Percentiles rank a stretch among this genome's conserved stretches.
Conservation (phyloP, 2,888 invertebrate species). For the Drosophila quinaria region DNA sequence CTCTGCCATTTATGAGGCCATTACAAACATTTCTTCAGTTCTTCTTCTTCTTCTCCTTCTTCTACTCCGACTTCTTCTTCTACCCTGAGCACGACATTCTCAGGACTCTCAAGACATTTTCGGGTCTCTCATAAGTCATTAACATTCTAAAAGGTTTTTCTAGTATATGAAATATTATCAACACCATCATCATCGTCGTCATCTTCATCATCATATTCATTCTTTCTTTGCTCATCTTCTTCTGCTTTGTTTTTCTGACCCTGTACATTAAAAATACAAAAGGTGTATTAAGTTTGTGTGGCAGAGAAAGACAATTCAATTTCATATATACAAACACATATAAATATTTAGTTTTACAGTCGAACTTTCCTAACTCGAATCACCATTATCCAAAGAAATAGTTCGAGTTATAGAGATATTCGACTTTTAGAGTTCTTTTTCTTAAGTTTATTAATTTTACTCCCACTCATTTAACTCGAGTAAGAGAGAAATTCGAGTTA, state of each 20-base stretch:
- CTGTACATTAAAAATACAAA: not conserved
- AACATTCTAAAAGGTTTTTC: conserved; percentile 79
- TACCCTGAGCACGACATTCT: conserved; percentile 44
- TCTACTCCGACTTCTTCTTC: not conserved
- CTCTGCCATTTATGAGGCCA: conserved; percentile 67
- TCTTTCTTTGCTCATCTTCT: conserved; percentile 11
- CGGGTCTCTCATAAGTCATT: conserved; percentile 72
- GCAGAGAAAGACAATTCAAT: no score
- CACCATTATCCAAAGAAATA: no score
- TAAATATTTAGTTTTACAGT: no score
- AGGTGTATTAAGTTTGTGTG: no score
- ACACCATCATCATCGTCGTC: conserved; percentile 22
- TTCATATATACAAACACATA: no score
- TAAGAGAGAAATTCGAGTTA: no score
- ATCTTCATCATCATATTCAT: conserved; percentile 4
- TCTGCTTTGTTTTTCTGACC: not conserved
- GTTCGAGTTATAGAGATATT: no score
- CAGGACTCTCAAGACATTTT: conserved; percentile 59
- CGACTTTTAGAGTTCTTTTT: no score
- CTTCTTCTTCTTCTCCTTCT: conserved; percentile 15
- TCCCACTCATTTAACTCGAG: no score
- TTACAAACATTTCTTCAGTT: conserved; percentile 56
- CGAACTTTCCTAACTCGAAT: no score
- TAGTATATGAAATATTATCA: conserved; percentile 64
- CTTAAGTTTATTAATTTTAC: no score